These are phyloP conservation scores for Gastrophryne carolinensis DNA, from an alignment of 2,797 vertebrate species.

Conservation along the genomic window DNA sequence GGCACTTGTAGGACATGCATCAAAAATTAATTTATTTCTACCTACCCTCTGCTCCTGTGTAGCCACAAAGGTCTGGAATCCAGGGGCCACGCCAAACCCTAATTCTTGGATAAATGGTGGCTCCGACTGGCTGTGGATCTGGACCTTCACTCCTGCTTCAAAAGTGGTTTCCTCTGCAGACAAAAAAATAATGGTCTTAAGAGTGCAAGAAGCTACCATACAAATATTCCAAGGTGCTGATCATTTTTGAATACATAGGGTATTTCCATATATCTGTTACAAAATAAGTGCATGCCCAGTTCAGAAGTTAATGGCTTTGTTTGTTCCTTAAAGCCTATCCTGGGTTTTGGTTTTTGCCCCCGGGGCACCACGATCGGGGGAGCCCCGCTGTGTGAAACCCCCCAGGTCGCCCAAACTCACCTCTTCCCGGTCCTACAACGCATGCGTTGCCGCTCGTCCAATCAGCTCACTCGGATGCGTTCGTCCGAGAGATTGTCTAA, in stretches of 20 bases:
- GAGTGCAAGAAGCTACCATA: background rate
- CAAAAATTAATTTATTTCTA: conserved; percentile 2
- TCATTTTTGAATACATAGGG: background rate
- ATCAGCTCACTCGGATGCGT: too few species aligned
- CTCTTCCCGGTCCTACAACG: too few species aligned
- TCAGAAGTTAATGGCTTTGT: background rate
- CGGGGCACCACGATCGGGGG: too few species aligned
- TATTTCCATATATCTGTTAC: background rate
- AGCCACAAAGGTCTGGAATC: conserved; percentile 98
- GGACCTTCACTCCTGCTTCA: conserved; percentile 94
- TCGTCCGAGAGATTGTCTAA: too few species aligned
- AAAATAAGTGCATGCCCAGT: background rate
- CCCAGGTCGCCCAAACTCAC: too few species aligned
- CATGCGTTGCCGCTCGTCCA: too few species aligned
- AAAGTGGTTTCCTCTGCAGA: conserved; percentile 92
- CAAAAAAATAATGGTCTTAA: conserved; percentile 25
- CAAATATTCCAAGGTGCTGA: background rate
- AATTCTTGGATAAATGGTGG: conserved; percentile 95
- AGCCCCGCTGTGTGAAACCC: too few species aligned
- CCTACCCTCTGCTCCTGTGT: conserved; percentile 97
- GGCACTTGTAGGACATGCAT: background rate
- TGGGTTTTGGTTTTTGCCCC: too few species aligned
- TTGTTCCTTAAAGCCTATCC: too few species aligned
- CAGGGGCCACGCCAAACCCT: conserved; percentile 96
- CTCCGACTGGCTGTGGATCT: conserved; percentile 97